Conservation (phyloP, 2,113 vertebrate species). For the Diadophis punctatus region DNA sequence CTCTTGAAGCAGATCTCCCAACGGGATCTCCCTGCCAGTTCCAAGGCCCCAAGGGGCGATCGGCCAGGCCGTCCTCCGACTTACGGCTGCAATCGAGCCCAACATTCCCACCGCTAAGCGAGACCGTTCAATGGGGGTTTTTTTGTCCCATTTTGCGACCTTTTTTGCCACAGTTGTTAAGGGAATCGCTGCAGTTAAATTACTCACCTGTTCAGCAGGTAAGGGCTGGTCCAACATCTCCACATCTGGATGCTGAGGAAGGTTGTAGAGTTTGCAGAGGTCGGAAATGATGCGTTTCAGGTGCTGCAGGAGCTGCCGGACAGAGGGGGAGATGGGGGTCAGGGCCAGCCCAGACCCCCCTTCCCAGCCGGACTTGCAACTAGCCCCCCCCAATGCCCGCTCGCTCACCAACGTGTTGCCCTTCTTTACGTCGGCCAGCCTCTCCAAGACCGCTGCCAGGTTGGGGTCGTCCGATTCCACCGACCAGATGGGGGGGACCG, state of each 20-base stretch:
- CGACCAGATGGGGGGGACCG: slow-evolving; percentile 92
- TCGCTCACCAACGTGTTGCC: slow-evolving; percentile 86
- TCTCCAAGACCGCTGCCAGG: slow-evolving; percentile 89
- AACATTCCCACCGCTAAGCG: too few species aligned
- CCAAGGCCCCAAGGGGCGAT: background rate
- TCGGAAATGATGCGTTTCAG: slow-evolving; percentile 96
- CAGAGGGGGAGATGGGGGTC: rapidly evolving
- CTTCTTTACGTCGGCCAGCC: slow-evolving; percentile 90
- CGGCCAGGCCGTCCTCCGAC: background rate
- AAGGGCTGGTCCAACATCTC: slow-evolving; percentile 97
- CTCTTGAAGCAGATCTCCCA: background rate
- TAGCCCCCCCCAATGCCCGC: background rate
- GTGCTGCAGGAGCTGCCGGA: slow-evolving; percentile 86
- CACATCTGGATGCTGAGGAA: slow-evolving; percentile 94
- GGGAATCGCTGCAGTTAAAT: too few species aligned
- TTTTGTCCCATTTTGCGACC: too few species aligned
- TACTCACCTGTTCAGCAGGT: slow-evolving; percentile 85
- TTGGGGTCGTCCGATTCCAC: slow-evolving; percentile 96
- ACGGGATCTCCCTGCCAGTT: background rate
- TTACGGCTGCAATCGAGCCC: too few species aligned
- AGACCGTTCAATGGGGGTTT: too few species aligned
- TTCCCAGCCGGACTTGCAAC: background rate
- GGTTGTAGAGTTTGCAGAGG: slow-evolving; percentile 95
- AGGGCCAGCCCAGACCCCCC: background rate
- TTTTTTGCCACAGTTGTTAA: too few species aligned